Evolutionary conservation across 2,113 vertebrate genomes (phyloP).

Genomic region (Emydocephalus ijimae): DNA sequence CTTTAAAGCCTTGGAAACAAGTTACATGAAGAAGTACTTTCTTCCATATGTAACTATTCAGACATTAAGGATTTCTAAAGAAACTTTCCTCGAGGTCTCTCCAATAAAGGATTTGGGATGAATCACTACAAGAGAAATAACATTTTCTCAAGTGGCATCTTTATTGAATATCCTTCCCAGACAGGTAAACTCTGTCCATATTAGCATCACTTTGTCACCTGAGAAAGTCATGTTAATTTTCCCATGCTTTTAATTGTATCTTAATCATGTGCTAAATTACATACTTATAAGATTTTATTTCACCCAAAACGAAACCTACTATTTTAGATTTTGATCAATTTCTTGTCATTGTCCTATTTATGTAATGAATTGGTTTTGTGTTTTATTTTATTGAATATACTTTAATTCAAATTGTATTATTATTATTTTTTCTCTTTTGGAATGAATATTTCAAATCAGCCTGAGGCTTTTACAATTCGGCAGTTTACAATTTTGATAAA

Average conservation of each 20-base stretch:
- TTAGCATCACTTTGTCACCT: not conserved
- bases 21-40: not conserved
- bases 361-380: not conserved
- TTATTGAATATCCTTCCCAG: not conserved
- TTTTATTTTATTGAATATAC: not conserved
- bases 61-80: not conserved
- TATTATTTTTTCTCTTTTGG: not conserved
- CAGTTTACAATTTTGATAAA: not conserved
- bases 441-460: not conserved
- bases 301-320: not conserved
- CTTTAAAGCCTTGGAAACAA: not conserved
- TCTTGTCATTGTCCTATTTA: not conserved
- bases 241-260: not conserved
- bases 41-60: not conserved
- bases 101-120: not conserved
- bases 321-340: not conserved
- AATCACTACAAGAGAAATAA: not conserved
- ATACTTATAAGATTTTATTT: not conserved
- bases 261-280: not conserved
- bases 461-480: not conserved
- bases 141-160: not conserved
- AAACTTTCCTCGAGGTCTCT: not conserved
- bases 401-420: not conserved
- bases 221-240: not conserved
- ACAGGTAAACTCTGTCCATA: not conserved